A percentile compares a stretch with the other conserved stretches of the same genome.
Conservation (phyloP, 1,140 invertebrate species). For the Tetramorium parvispinum region DNA sequence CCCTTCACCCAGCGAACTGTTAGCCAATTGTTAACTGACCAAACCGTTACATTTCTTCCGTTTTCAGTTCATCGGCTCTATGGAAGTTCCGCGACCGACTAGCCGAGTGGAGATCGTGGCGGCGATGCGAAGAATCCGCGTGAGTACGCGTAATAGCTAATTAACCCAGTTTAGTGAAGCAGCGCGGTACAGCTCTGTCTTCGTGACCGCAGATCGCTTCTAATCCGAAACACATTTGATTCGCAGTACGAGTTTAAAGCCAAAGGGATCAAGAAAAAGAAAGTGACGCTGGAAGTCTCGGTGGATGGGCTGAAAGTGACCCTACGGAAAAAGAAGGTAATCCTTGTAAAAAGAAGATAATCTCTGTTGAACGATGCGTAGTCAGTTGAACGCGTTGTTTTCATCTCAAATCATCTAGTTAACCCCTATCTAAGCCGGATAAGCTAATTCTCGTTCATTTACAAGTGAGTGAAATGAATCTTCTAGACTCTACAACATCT, state of each 20-base stretch:
- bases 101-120: slow-evolving; percentile 99
- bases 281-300: slow-evolving; percentile 97
- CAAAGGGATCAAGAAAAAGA: slow-evolving; percentile 98
- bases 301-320: slow-evolving; percentile 97
- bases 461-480: not conserved
- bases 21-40: not conserved
- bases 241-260: slow-evolving; percentile 99
- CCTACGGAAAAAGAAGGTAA: slow-evolving; percentile 92
- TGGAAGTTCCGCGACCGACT: slow-evolving; percentile 97
- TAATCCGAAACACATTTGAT: slow-evolving; percentile 78
- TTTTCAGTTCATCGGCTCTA: slow-evolving; percentile 97
- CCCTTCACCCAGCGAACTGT: not conserved
- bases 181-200: not conserved
- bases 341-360: slow-evolving; percentile 89
- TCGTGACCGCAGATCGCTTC: not conserved
- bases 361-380: too few relatives aligned
- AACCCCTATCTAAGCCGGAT: not conserved
- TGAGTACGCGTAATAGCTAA: slow-evolving; percentile 87
- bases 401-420: slow-evolving; percentile 6
- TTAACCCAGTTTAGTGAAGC: slow-evolving; percentile 48
- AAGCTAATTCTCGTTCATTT: slow-evolving; percentile 11
- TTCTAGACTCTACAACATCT: not conserved
- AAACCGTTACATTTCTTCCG: slow-evolving; percentile 27
- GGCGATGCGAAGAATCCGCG: slow-evolving; percentile 98
- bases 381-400: not conserved